phyloP scores from a whole-genome alignment of 2,797 vertebrate species.

The Nannoperca obscura region DNA sequence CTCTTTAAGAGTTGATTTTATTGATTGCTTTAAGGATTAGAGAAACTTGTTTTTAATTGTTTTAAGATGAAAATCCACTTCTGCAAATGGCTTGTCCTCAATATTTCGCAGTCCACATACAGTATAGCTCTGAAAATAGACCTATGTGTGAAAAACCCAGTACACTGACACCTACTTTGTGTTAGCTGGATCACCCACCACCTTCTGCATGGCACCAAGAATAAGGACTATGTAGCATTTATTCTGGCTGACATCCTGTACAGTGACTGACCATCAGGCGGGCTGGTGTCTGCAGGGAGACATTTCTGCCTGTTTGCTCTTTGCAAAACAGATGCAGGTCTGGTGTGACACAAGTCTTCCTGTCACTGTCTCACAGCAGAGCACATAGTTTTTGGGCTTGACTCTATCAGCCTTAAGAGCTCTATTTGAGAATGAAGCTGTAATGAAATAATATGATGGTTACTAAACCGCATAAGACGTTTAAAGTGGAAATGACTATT shows the following conservation, averaged over 20 bases:
- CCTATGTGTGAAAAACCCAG: not conserved
- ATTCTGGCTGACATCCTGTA: not conserved
- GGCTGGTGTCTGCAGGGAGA: conserved; percentile 14
- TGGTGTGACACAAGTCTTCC: conserved; percentile 5
- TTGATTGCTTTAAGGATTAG: not conserved
- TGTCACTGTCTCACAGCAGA: conserved; percentile 25
- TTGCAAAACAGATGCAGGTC: conserved; percentile 14
- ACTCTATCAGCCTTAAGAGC: not conserved
- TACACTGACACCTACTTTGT: conserved; percentile 1
- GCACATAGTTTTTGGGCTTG: not conserved
- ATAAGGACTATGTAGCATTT: conserved; percentile 3
- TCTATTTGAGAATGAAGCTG: not conserved
- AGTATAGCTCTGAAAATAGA: not conserved
- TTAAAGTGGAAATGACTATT: not conserved
- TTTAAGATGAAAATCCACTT: not conserved
- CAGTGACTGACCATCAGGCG: conserved; percentile 3
- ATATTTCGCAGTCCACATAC: not conserved
- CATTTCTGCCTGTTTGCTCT: conserved; percentile 27
- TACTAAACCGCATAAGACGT: not conserved
- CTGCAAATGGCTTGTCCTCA: not conserved
- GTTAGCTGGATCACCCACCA: not conserved
- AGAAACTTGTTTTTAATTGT: not conserved
- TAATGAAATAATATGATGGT: not conserved
- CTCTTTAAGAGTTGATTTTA: not conserved
- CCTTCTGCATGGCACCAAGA: conserved; percentile 11